Conservation (phyloP, 37 sponge, comb jelly and placozoan species). For the Aplysina aerophoba region DNA sequence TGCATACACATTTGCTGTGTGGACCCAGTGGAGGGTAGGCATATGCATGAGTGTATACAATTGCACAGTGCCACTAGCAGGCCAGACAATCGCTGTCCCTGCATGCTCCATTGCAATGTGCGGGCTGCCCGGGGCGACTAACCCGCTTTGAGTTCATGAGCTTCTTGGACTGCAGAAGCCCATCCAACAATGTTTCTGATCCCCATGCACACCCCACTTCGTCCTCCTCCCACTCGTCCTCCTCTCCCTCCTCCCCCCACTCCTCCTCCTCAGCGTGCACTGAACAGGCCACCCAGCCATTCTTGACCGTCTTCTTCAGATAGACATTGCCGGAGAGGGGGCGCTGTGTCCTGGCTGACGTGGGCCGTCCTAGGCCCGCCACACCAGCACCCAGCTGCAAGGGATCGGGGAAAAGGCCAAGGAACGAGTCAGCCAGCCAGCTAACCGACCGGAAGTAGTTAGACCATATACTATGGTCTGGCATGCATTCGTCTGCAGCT, state of each 20-base stretch:
- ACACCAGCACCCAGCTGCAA: too few relatives aligned
- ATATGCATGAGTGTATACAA: too few relatives aligned
- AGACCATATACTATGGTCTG: too few relatives aligned
- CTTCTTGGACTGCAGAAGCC: constrained; percentile 69
- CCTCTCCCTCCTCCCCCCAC: background rate
- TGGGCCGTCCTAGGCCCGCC: constrained; percentile 46
- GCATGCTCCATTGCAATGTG: too few relatives aligned
- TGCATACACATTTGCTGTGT: too few relatives aligned
- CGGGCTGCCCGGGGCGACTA: background rate
- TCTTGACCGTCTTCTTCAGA: constrained; percentile 51
- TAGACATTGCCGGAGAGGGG: constrained; percentile 76
- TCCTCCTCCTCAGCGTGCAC: constrained; percentile 11
- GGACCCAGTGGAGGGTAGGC: too few relatives aligned
- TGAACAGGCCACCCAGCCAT: constrained; percentile 68
- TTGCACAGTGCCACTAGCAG: too few relatives aligned
- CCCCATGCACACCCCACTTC: constrained; percentile 57
- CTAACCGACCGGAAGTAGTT: too few relatives aligned
- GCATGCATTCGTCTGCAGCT: too few relatives aligned
- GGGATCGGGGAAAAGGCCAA: too few relatives aligned
- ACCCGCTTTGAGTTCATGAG: constrained; percentile 22
- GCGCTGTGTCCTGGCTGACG: constrained; percentile 39
- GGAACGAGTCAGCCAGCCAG: too few relatives aligned
- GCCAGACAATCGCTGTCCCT: too few relatives aligned
- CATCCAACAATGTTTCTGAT: constrained; percentile 39
- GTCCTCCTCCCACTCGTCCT: constrained; percentile 24